Evolutionary conservation across 1,140 invertebrate genomes (phyloP).

Genomic region (Elysia chlorotica): DNA sequence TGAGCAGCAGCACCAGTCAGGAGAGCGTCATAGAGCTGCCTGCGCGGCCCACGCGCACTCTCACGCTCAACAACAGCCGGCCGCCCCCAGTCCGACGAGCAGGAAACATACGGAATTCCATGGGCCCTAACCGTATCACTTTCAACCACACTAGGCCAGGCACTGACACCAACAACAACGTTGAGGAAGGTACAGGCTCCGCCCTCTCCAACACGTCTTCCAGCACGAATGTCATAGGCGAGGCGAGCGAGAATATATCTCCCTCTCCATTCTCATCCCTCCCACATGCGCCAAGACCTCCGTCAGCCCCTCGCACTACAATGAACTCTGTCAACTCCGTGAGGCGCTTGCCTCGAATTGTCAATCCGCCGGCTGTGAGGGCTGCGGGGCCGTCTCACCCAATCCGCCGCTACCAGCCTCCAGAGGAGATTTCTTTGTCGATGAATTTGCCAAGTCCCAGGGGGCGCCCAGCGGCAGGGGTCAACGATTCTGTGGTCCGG

Average conservation of each 20-base stretch:
- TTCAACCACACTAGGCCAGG: slow-evolving; percentile 7
- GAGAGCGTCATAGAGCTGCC: slow-evolving; percentile 12
- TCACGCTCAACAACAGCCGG: no score
- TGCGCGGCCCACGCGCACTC: no score
- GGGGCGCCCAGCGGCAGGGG: neutral
- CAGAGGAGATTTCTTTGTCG: neutral
- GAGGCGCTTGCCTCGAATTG: slow-evolving; percentile 10
- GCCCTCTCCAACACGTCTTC: no score
- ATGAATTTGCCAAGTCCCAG: neutral
- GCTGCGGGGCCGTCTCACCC: neutral
- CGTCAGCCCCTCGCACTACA: slow-evolving; percentile 12
- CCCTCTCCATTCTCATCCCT: no score
- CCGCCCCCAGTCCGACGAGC: no score
- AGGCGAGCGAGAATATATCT: no score
- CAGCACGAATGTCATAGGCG: no score
- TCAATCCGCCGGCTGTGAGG: neutral
- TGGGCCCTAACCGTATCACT: no score
- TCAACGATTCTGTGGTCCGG: neutral
- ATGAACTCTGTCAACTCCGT: neutral
- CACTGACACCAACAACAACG: slow-evolving; percentile 8
- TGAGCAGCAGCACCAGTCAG: slow-evolving; percentile 18
- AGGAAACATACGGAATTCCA: no score
- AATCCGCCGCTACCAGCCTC: neutral
- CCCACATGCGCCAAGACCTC: slow-evolving; percentile 18
- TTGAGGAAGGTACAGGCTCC: neutral